Base-by-base conservation (phyloP, 2,797 vertebrate species). In the Megaceryle alcyon region DNA sequence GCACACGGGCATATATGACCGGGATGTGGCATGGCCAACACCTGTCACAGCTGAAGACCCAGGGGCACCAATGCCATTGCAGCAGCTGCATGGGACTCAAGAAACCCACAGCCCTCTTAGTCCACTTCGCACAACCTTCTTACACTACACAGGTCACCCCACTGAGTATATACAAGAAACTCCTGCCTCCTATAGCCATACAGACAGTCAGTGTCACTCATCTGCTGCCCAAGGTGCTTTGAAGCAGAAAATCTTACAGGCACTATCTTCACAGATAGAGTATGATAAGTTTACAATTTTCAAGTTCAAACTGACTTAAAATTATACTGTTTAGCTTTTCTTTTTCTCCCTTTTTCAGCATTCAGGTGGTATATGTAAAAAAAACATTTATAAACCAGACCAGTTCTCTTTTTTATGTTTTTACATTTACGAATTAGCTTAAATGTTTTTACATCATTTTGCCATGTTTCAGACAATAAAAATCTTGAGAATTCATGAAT, bases 1-100 rank as follows among this genome's bases (percentile, higher is more conserved):
- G 29, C 0, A 14, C 3, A 3, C 0, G 0, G 8, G 23, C 10
- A 13, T 4, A 20, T 0, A 3, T 2, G 15, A 13, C 33, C 4
- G 2, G 65, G 41, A 41, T 0, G 0, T 1, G 12, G 41, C 61
- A 78, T 0, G 0, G 37, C 33, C 53, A 54, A 3, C 6, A 1
- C 41, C 22, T 6, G 0, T 3, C 46, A 21, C 1, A 0, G 66
- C 33, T 46, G 44, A 41, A 64, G 31, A 49, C 5, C 37, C 28
- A 16, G 37, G 41, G 54, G n/a, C 66, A 82, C 7, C 4, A 3
- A 21, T 9, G 49, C 37, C 76, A 39, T 16, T 9, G 12, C 19
- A 56, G 82, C 85, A 77, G 35, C 43, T 41, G 23, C 26, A 25
- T 0, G 1, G 39, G 37, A 48, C 53, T 64, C 19, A 9, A 41